These are phyloP conservation scores for Pandemis cinnamomeana DNA, from an alignment of 2,888 invertebrate species.

Conservation along the genomic window DNA sequence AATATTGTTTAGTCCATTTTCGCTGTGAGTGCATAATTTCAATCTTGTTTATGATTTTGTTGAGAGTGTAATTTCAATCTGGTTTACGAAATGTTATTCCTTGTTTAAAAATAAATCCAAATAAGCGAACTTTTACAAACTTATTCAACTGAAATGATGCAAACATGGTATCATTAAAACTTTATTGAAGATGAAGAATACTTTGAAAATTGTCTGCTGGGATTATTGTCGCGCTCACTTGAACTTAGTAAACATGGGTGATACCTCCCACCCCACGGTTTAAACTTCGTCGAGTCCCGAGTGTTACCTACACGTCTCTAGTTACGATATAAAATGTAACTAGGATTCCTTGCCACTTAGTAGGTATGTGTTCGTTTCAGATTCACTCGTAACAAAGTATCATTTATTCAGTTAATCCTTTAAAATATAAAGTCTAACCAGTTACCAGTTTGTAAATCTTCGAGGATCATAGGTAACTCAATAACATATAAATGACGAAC, in stretches of 20 bases:
- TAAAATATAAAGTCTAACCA: not conserved
- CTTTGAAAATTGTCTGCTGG: slow-evolving; percentile 26
- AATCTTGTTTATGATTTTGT: not conserved
- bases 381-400: not conserved
- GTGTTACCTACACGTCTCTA: not conserved
- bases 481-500: not conserved
- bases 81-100: not conserved
- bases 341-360: not conserved
- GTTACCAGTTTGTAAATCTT: no score
- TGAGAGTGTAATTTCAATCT: slow-evolving; percentile 12
- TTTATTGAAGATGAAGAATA: slow-evolving; percentile 24
- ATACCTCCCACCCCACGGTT: not conserved
- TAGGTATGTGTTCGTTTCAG: not conserved
- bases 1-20: not conserved
- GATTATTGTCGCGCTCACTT: slow-evolving; percentile 26
- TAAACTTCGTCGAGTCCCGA: not conserved
- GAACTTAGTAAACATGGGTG: slow-evolving; percentile 19
- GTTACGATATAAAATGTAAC: slow-evolving; percentile 1
- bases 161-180: slow-evolving; percentile 32
- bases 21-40: not conserved
- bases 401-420: not conserved
- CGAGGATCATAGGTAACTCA: no score
- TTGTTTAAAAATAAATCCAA: slow-evolving; percentile 21
- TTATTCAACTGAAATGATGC: slow-evolving; percentile 19
- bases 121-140: slow-evolving; percentile 11